These are phyloP conservation scores for Oreochromis mossambicus DNA, from an alignment of 2,797 vertebrate species.

Conservation along the genomic window DNA sequence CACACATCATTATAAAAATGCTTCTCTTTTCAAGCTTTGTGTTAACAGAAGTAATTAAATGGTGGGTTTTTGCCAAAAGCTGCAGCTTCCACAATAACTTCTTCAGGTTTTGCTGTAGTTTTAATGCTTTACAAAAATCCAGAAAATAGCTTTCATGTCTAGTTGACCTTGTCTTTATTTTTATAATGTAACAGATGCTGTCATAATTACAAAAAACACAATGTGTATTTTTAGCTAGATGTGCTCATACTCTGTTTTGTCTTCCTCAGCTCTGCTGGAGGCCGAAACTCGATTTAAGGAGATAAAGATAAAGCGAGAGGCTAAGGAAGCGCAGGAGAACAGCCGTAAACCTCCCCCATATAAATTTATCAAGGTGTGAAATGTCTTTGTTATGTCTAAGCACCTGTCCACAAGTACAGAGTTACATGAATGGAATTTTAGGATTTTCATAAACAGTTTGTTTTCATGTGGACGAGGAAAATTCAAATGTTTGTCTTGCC, in stretches of 20 bases:
- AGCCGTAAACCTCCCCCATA: conserved; percentile 93
- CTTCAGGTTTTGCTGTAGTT: neutral
- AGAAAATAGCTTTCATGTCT: neutral
- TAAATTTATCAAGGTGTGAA: conserved; percentile 90
- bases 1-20: neutral
- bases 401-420: neutral
- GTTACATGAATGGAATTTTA: neutral
- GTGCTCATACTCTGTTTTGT: neutral
- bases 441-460: fast-evolving
- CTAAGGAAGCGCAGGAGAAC: conserved; percentile 92
- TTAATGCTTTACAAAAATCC: neutral
- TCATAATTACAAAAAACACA: neutral
- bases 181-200: neutral
- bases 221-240: neutral
- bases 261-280: conserved; percentile 84
- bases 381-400: neutral
- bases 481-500: fast-evolving
- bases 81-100: neutral
- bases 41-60: neutral
- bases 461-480: neutral
- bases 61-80: neutral
- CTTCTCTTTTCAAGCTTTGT: neutral
- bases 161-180: neutral
- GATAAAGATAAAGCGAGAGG: conserved; percentile 88
- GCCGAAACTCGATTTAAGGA: conserved; percentile 91